Evolutionary conservation across 1,140 invertebrate genomes (phyloP).

Genomic region (Polyergus mexicanus): DNA sequence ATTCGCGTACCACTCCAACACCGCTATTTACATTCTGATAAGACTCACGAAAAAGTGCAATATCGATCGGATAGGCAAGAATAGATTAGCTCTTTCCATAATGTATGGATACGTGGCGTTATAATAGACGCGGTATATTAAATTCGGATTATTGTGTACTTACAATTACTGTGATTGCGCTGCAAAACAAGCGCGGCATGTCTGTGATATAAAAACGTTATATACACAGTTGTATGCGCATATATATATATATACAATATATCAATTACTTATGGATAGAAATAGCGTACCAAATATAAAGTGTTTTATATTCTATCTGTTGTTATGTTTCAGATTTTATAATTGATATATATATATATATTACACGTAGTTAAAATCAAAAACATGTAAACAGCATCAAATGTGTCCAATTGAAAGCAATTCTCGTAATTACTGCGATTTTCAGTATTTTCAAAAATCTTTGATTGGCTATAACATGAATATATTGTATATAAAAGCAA

Average conservation of each 20-base stretch:
- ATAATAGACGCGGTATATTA: slow-evolving; percentile 1
- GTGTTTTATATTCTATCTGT: slow-evolving; percentile 33
- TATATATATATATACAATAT: not conserved
- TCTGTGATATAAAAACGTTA: not conserved
- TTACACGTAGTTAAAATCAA: slow-evolving; percentile 10
- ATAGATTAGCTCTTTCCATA: slow-evolving; percentile 3
- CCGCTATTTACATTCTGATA: slow-evolving; percentile 65
- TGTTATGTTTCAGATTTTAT: not conserved
- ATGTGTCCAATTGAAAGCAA: not conserved
- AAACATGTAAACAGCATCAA: slow-evolving; percentile 16
- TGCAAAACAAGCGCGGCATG: not conserved
- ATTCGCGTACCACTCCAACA: slow-evolving; percentile 43
- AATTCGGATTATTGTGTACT: slow-evolving; percentile 1
- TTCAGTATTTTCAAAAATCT: slow-evolving; percentile 1
- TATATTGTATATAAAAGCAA: not conserved
- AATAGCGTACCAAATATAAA: slow-evolving; percentile 5
- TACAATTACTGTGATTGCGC: slow-evolving; percentile 6
- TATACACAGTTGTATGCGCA: not conserved
- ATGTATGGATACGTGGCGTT: not conserved
- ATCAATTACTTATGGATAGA: slow-evolving; percentile 23
- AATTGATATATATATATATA: not conserved
- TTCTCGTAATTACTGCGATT: slow-evolving; percentile 16
- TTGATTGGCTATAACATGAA: not conserved
- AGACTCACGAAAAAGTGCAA: slow-evolving; percentile 52
- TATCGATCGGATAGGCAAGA: slow-evolving; percentile 31